A percentile compares a stretch with the other conserved stretches of the same genome.
These are phyloP conservation scores for Neodiprion lecontei DNA, from an alignment of 1,140 invertebrate species.

Conservation along the genomic window DNA sequence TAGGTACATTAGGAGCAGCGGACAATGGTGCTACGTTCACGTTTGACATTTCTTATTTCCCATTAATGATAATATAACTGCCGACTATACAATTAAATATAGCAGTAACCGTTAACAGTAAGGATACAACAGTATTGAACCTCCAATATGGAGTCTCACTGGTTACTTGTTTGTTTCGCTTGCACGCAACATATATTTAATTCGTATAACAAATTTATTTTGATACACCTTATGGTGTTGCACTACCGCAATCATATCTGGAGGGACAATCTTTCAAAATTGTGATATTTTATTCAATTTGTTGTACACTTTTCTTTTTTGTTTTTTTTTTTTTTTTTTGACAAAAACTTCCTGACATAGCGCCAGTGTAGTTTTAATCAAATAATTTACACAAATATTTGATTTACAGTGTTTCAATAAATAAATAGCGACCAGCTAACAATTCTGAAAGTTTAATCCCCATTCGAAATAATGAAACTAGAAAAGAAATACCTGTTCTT, in stretches of 20 bases:
- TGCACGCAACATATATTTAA: constrained; percentile 30
- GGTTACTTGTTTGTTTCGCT: constrained; percentile 34
- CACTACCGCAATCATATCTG: not conserved
- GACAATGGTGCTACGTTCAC: constrained; percentile 40
- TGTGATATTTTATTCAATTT: not conserved
- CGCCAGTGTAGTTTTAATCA: not conserved
- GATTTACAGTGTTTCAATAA: constrained; percentile 7
- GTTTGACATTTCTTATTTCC: constrained; percentile 39
- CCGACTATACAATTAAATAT: constrained; percentile 35
- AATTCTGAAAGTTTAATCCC: constrained; percentile 4
- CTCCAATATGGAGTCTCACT: constrained; percentile 37
- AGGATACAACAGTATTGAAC: constrained; percentile 29
- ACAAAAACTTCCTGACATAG: not conserved
- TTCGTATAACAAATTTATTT: constrained; percentile 10
- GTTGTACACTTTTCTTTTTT: not conserved
- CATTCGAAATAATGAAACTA: not conserved
- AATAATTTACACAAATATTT: not conserved
- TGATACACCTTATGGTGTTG: not conserved
- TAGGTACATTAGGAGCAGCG: constrained; percentile 50
- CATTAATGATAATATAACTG: constrained; percentile 41
- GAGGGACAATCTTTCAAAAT: not conserved
- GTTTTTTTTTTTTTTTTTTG: not conserved
- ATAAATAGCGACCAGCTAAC: constrained; percentile 6
- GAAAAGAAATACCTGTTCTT: not conserved
- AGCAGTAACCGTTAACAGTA: constrained; percentile 27